Conservation (phyloP, 2,888 invertebrate genomes). For the Diarsia mendica region DNA sequence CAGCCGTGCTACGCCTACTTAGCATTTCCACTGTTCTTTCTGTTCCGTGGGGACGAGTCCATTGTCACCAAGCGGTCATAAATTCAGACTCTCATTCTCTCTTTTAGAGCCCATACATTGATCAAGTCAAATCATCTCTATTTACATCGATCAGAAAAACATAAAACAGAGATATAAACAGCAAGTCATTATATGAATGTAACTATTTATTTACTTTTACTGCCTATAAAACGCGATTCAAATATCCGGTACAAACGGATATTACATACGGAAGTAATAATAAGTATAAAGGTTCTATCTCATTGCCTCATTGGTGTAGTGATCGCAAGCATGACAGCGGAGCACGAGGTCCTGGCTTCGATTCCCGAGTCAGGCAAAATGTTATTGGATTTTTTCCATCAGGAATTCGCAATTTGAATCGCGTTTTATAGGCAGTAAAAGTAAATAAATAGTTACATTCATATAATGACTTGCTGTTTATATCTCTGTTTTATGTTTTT, state of each 20-base stretch:
- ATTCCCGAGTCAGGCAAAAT: too few relatives aligned
- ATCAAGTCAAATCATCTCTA: background rate
- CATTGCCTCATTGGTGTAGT: background rate
- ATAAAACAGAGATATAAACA: background rate
- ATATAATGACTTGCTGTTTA: conserved; percentile 15
- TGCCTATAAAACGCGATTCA: conserved; percentile 4
- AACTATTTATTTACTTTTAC: background rate
- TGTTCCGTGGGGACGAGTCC: too few relatives aligned
- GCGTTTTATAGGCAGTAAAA: conserved; percentile 1
- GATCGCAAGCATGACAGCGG: too few relatives aligned
- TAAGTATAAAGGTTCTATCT: background rate
- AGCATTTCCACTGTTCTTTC: too few relatives aligned
- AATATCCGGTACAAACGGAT: conserved; percentile 35
- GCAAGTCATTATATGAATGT: conserved; percentile 6
- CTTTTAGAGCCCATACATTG: too few relatives aligned
- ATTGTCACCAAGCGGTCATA: too few relatives aligned
- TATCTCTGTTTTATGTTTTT: background rate
- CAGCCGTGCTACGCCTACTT: too few relatives aligned
- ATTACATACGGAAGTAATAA: conserved; percentile 44
- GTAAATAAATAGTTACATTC: background rate
- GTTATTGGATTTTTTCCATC: too few relatives aligned
- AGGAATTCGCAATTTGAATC: conserved; percentile 22
- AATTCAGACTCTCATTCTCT: too few relatives aligned
- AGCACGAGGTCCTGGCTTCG: too few relatives aligned
- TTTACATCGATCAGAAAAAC: background rate